A percentile compares a stretch with the other conserved stretches of the same genome.
Evolutionary conservation across 1,140 invertebrate species (phyloP).

Genomic region (Asbolus verrucosus): DNA sequence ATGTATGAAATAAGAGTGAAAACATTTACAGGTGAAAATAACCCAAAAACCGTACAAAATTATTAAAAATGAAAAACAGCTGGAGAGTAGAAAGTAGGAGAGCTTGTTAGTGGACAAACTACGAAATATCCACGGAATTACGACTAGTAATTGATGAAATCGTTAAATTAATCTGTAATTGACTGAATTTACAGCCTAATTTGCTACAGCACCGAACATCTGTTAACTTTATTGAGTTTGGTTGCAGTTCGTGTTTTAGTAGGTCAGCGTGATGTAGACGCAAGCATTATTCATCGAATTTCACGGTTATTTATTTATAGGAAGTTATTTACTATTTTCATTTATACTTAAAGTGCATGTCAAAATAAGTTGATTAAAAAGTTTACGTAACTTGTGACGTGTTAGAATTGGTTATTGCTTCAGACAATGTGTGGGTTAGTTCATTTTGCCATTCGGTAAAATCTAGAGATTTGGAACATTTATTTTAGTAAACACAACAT

Average conservation of each 20-base stretch:
- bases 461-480: too few relatives aligned
- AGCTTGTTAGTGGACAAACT: slow-evolving; percentile 20
- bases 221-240: slow-evolving; percentile 7
- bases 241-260: slow-evolving; percentile 10
- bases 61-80: not conserved
- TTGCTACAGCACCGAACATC: slow-evolving; percentile 15
- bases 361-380: slow-evolving; percentile 3
- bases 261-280: slow-evolving; percentile 25
- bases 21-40: slow-evolving; percentile 2
- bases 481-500: too few relatives aligned
- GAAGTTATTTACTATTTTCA: slow-evolving; percentile 27
- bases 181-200: slow-evolving; percentile 7
- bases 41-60: slow-evolving; percentile 13
- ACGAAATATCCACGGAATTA: slow-evolving; percentile 4
- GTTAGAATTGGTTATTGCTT: too few relatives aligned
- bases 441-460: too few relatives aligned
- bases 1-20: slow-evolving; percentile 25
- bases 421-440: too few relatives aligned
- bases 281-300: slow-evolving; percentile 31
- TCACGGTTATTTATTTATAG: slow-evolving; percentile 25
- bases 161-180: slow-evolving; percentile 8
- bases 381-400: slow-evolving; percentile 5
- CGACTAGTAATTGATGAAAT: slow-evolving; percentile 3
- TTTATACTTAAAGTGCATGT: slow-evolving; percentile 8
- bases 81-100: slow-evolving; percentile 5